These are phyloP conservation scores for Atta texana DNA, from an alignment of 1,140 invertebrate species.

Conservation along the genomic window DNA sequence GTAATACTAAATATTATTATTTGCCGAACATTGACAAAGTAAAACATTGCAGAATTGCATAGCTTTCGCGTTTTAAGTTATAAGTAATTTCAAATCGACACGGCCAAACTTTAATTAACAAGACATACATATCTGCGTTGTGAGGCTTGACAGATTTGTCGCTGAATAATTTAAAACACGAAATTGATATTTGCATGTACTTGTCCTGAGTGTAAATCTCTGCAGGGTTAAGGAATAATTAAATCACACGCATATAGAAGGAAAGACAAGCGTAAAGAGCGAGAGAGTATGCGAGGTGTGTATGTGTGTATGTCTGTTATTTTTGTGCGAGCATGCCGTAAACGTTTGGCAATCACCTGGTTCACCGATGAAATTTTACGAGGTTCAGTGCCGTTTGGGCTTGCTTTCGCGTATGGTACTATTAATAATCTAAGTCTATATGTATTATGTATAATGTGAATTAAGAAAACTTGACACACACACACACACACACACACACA, in stretches of 20 bases:
- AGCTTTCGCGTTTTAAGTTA: constrained; percentile 5
- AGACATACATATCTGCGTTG: constrained; percentile 50
- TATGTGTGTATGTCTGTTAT: constrained; percentile 30
- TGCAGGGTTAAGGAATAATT: constrained; percentile 28
- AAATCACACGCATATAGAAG: constrained; percentile 11
- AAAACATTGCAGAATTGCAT: constrained; percentile 7
- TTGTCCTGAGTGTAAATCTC: constrained; percentile 22
- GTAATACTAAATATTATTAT: neutral
- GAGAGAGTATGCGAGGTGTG: constrained; percentile 11
- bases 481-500: neutral
- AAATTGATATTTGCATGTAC: constrained; percentile 36
- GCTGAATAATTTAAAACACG: constrained; percentile 46
- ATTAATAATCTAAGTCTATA: constrained; percentile 83
- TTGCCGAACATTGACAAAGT: neutral
- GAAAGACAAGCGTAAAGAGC: constrained; percentile 34
- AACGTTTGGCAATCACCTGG: constrained; percentile 32
- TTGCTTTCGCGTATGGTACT: constrained; percentile 73
- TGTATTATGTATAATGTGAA: constrained; percentile 85
- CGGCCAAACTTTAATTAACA: constrained; percentile 24
- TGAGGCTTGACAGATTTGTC: constrained; percentile 32
- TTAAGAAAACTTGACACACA: constrained; percentile 84
- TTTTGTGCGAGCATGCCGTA: neutral
- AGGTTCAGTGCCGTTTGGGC: constrained; percentile 61
- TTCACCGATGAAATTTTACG: constrained; percentile 39
- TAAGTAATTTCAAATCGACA: neutral